Percentiles rank a stretch among this genome's conserved stretches.
These are phyloP conservation scores for Hemithea aestivaria DNA, from an alignment of 2,888 invertebrate species.

Conservation along the genomic window DNA sequence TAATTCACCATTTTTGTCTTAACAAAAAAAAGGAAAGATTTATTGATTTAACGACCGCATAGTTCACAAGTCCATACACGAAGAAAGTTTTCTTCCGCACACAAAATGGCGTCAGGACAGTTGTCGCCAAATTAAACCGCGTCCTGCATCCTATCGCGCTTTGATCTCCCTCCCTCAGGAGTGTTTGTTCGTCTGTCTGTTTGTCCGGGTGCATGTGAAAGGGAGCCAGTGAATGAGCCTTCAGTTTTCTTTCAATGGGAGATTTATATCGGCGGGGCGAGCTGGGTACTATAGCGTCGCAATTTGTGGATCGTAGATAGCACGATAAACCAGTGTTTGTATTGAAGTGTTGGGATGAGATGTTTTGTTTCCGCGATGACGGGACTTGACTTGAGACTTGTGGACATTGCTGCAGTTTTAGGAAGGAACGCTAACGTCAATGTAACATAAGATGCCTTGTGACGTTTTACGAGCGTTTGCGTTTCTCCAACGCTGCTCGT, in stretches of 20 bases:
- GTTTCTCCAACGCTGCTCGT: no score
- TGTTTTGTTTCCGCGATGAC: constrained; percentile 3
- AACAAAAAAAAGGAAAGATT: not conserved
- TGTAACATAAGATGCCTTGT: no score
- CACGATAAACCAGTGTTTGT: constrained; percentile 46
- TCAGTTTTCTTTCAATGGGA: constrained; percentile 61
- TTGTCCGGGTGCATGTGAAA: constrained; percentile 63
- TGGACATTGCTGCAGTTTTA: no score
- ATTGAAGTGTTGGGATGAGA: constrained; percentile 17
- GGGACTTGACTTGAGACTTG: no score
- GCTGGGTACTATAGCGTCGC: constrained; percentile 61
- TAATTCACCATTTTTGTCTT: no score
- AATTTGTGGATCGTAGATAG: constrained; percentile 73
- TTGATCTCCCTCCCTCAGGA: constrained; percentile 67
- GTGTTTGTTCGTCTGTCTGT: constrained; percentile 70
- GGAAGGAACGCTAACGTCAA: no score
- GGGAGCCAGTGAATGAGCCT: constrained; percentile 59
- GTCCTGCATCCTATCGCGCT: constrained; percentile 71
- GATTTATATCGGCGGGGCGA: constrained; percentile 69
- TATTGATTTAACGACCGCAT: constrained; percentile 1
- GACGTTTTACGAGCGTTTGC: no score
- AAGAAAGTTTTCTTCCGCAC: no score
- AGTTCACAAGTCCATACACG: no score
- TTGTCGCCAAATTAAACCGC: constrained; percentile 75
- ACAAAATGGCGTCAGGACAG: constrained; percentile 68